Conservation (phyloP, 2,113 vertebrate genomes). For the Drymodes brunneopygia region DNA sequence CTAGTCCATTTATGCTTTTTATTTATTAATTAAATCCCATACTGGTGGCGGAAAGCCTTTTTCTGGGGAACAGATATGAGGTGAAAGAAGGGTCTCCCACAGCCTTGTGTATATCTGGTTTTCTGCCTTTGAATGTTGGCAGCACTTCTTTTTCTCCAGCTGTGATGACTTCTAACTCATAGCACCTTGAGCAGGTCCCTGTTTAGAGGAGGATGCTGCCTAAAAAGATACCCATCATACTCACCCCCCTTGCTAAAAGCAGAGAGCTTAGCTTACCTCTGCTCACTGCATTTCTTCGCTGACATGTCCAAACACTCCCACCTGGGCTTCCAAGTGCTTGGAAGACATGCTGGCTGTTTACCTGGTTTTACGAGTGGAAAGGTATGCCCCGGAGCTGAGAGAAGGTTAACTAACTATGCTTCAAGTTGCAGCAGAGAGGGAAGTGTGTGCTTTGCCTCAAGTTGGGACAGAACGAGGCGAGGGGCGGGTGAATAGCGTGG, state of each 20-base stretch:
- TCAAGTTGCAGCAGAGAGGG: neutral
- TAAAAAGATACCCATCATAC: fast-evolving
- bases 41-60: neutral
- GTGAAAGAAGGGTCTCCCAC: neutral
- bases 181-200: neutral
- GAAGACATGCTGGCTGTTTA: constrained; percentile 28
- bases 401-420: neutral
- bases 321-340: neutral
- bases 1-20: neutral
- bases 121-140: neutral
- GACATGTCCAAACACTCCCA: neutral
- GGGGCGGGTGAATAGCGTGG: neutral
- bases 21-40: neutral
- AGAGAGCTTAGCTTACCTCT: neutral
- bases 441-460: neutral
- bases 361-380: constrained; percentile 21
- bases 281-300: fast-evolving
- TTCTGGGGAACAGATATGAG: fast-evolving
- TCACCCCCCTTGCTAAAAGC: neutral
- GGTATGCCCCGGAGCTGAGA: constrained; percentile 31
- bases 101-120: neutral
- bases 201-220: neutral
- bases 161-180: neutral
- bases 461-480: neutral
- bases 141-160: neutral